Evolutionary conservation across 2,113 vertebrate genomes (phyloP).

Genomic region (Nipponia nippon): DNA sequence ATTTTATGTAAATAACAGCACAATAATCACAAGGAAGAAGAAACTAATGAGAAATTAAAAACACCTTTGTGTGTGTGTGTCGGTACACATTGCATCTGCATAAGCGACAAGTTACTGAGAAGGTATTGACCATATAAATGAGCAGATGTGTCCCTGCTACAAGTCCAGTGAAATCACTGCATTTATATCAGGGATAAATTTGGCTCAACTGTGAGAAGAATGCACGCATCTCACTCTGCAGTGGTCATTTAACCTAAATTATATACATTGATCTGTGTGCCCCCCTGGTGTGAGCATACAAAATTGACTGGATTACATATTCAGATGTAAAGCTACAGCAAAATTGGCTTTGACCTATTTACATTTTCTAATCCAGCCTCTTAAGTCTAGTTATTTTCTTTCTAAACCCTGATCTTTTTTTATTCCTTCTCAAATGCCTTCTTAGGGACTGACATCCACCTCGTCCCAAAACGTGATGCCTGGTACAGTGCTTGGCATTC

Average conservation of each 20-base stretch:
- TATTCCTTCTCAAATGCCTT: not conserved
- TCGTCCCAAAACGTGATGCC: not conserved
- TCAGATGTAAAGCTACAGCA: not conserved
- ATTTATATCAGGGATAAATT: not conserved
- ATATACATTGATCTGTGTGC: not conserved
- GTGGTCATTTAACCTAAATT: constrained; percentile 35
- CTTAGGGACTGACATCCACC: not conserved
- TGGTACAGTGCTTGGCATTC: not conserved
- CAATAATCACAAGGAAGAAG: not conserved
- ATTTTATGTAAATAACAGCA: not conserved
- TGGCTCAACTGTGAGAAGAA: not conserved
- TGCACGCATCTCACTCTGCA: not conserved
- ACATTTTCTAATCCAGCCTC: constrained; percentile 2
- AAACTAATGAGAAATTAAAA: not conserved
- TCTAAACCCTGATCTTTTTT: not conserved
- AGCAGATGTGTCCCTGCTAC: not conserved
- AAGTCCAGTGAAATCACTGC: not conserved
- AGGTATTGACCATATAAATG: not conserved
- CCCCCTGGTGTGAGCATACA: not conserved
- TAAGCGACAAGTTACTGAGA: not conserved
- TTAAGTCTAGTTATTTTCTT: not conserved
- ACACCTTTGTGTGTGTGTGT: not conserved
- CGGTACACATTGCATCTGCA: not conserved
- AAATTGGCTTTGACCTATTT: constrained; percentile 18
- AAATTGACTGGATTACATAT: not conserved